phyloP scores from a whole-genome alignment of 2,888 invertebrate genomes.

The Latrodectus elegans region DNA sequence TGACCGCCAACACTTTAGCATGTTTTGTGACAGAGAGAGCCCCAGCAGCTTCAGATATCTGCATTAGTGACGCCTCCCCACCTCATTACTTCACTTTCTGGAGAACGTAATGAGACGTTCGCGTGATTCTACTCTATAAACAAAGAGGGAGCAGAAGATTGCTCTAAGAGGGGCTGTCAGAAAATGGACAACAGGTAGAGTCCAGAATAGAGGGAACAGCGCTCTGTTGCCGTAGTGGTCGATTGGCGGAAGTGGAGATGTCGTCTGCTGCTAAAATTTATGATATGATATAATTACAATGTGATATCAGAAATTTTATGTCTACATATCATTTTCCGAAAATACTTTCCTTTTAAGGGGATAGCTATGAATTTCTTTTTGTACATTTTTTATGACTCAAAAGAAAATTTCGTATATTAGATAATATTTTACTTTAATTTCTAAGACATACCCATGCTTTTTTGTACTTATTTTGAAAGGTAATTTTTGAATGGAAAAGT shows the following conservation, averaged over 20 bases:
- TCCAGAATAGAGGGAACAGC: not conserved
- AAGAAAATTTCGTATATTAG: too few species aligned
- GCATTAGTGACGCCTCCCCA: constrained; percentile 65
- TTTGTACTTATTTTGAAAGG: too few species aligned
- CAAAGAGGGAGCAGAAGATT: constrained; percentile 34
- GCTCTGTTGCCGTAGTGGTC: not conserved
- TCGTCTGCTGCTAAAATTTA: too few species aligned
- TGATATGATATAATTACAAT: too few species aligned
- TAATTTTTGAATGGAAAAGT: too few species aligned
- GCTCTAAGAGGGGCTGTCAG: constrained; percentile 42
- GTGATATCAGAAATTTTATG: too few species aligned
- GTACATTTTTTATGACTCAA: too few species aligned
- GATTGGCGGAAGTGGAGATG: not conserved
- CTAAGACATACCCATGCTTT: too few species aligned
- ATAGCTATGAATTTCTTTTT: too few species aligned
- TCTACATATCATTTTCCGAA: too few species aligned
- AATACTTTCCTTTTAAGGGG: too few species aligned
- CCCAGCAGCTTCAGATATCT: constrained; percentile 44
- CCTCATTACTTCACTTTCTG: constrained; percentile 59
- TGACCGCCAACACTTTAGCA: constrained; percentile 57
- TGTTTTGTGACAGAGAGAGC: constrained; percentile 51
- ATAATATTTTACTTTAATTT: too few species aligned
- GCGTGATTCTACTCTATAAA: constrained; percentile 59
- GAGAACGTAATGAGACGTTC: constrained; percentile 56
- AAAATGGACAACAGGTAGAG: constrained; percentile 67